Percentiles rank a stretch among this genome's conserved stretches.
Conservation (phyloP, 2,888 invertebrate species). For the Drosophila stalkeri region DNA sequence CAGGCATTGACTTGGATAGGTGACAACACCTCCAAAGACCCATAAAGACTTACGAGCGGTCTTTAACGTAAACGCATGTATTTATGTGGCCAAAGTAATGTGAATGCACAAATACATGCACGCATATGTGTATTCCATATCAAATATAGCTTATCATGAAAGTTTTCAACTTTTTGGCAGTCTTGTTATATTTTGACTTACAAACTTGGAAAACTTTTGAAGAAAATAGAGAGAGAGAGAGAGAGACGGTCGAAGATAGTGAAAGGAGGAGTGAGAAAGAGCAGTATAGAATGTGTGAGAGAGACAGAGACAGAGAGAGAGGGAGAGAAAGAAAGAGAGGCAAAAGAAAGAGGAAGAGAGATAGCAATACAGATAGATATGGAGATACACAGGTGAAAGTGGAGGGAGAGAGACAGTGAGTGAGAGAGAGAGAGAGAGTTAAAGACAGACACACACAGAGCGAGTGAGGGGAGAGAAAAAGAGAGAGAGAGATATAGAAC, state of each 20-base stretch:
- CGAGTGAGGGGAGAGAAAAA: neutral
- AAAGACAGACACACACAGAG: neutral
- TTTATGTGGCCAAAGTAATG: neutral
- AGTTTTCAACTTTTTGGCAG: neutral
- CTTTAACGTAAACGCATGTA: neutral
- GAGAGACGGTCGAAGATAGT: too few relatives aligned
- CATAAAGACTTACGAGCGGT: constrained; percentile 3
- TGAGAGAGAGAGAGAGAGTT: neutral
- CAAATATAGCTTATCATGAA: constrained; percentile 4
- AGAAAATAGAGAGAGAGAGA: neutral
- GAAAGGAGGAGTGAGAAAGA: neutral
- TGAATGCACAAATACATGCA: neutral
- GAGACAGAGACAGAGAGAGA: neutral
- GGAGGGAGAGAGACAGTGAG: neutral
- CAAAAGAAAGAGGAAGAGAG: neutral
- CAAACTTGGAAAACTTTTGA: neutral
- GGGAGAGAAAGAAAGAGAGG: neutral
- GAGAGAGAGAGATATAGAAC: neutral
- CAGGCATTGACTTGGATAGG: constrained; percentile 3
- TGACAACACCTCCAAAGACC: constrained; percentile 10
- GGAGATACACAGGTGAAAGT: neutral
- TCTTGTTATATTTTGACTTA: neutral
- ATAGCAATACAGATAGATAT: neutral
- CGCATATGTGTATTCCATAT: neutral
- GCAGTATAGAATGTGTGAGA: neutral